Evolutionary conservation across 2,113 vertebrate species (phyloP).

Genomic region (Protobothrops mucrosquamatus): DNA sequence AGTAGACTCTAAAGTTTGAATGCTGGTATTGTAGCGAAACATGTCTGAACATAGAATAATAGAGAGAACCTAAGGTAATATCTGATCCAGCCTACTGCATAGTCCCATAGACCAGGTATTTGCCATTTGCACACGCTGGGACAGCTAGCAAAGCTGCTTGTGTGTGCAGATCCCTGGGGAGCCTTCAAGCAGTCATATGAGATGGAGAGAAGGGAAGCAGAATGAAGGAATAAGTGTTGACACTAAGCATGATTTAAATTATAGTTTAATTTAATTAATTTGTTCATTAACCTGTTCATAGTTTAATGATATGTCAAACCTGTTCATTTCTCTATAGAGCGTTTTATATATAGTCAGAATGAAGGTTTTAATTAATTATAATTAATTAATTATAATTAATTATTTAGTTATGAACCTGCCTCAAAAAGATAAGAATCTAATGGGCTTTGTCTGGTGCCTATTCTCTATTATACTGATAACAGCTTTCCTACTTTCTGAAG

Average conservation of each 20-base stretch:
- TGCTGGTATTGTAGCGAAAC: neutral
- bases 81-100: neutral
- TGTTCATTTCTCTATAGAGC: neutral
- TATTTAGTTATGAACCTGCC: neutral
- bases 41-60: neutral
- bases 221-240: neutral
- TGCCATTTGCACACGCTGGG: neutral
- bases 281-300: neutral
- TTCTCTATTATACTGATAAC: neutral
- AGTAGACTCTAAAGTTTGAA: neutral
- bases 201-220: neutral
- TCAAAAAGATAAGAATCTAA: neutral
- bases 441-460: neutral
- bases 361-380: neutral
- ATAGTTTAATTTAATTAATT: neutral
- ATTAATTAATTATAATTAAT: too few relatives aligned
- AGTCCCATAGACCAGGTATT: neutral
- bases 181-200: neutral
- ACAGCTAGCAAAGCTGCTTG: neutral
- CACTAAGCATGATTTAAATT: neutral
- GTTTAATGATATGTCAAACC: neutral
- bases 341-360: neutral
- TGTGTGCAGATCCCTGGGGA: neutral
- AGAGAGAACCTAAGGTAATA: neutral
- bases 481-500: neutral